Evolutionary conservation across 2,888 invertebrate genomes (phyloP), one percentile per base, ranked within the genome.

Genomic region (Caenorhabditis auriculariae): DNA sequence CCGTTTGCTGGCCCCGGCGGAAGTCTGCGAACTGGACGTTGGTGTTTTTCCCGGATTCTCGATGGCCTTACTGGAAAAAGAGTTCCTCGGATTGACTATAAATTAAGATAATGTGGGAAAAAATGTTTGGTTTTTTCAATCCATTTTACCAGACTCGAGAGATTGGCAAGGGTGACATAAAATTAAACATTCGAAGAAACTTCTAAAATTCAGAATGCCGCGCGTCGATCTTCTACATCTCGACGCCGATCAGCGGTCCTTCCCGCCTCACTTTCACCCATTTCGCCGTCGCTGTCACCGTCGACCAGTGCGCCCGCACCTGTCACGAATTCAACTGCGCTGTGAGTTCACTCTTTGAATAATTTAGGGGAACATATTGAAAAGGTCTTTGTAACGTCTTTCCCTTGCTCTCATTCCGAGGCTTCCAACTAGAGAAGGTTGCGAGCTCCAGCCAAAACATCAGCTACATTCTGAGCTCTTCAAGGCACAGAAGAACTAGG

Each of bases 261-360:
- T 64, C 79, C 21, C 67, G 74, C 32, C 77, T 74, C 42, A 63
- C 72, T 4, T 80, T 75, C 66, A 76, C 79, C 32, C 80, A 80
- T 51, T 80, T 80, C 39, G 80, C 80, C 38, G 69, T 77, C 38
- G 80, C 80, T 32, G 80, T 80, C 37, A 78, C 79, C n/a, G 78
- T 80, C 17, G 80, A 80, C 52, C 80, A 80, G 59, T 80, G 80
- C 50, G 80, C 80, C 21, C 60, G 80, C 46, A 80, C 80, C 51
- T 78, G 77, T 48, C 78, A 78, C 60, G 80, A 80, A 54, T 79
- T 79, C 70, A 79, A 79, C 48, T 79, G 78, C 53, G 79, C 76
- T 41, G 77, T 76, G 47, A 55, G 69, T 56, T 42, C n/a, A n/a
- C n/a, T n/a, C n/a, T n/a, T n/a, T n/a, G 19, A 3, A 23, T 48